Base-by-base conservation (phyloP, 2,888 invertebrate genomes). In the Hoplodrina ambigua region DNA sequence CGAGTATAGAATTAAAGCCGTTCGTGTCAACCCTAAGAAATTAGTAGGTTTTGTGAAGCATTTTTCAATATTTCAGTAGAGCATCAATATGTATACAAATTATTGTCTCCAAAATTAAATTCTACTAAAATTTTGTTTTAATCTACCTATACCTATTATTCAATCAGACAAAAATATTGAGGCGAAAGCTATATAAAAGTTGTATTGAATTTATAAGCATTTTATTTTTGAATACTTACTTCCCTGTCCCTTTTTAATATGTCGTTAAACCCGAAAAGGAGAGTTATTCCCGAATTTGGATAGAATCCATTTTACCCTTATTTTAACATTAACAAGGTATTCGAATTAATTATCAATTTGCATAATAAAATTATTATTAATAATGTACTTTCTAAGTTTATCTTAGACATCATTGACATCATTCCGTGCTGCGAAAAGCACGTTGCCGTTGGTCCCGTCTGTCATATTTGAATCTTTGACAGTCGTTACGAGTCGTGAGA, bases 1-100 rank as follows among this genome's bases (percentile, higher is more conserved):
- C 46, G 93, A 93, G 82, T 94, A 94, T 50, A 93, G 85, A 83
- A 94, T 92, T 69, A 92, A 83, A 56, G 87, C 89, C n/a, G 88
- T 88, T 77, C 86, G 85, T 68, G 79, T 59, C 60, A 78, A 73
- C 63, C 88, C 90, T 90, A 80, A 72, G 72, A 82, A 85, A 87
- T 80, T 55, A 74, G 37, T 44, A 44, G 68, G 33, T 64, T 72
- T 83, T 80, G 75, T 80, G 58, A 81, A 83, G 81, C 75, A 78
- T 79, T 67, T 69, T 81, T 78, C 44, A 77, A 74, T 75, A 77
- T 72, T 77, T 74, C 2, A 20, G 8, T 25, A n/a, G 4, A 33
- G 15, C 1, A 30, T 25, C 3, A 17, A n/a, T n/a, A n/a, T 1
- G 10, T 11, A 41, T 13, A 73, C 17, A 46, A 46, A 17, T 17